A percentile compares a stretch with the other conserved stretches of the same genome.
phyloP scores from a whole-genome alignment of 2,797 vertebrate species.

The Danio kyathit region DNA sequence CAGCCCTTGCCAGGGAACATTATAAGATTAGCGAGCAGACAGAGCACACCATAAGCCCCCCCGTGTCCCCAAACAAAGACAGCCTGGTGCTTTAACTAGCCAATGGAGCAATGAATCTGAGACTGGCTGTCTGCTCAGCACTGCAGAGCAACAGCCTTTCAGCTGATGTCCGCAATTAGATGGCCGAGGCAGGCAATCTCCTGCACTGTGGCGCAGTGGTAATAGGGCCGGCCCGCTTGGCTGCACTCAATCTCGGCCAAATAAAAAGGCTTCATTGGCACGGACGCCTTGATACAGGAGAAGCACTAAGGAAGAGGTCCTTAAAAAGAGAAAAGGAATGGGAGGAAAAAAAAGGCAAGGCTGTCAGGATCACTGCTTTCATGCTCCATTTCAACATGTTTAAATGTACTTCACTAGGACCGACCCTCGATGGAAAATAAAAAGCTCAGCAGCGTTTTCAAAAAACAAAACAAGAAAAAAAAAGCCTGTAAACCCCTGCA shows the following conservation, averaged over 20 bases:
- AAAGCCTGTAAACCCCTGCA: constrained; percentile 33
- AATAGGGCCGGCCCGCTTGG: constrained; percentile 78
- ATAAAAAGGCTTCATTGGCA: constrained; percentile 86
- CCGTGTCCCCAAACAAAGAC: constrained; percentile 62
- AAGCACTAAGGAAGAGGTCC: constrained; percentile 75
- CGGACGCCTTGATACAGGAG: constrained; percentile 80
- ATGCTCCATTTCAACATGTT: constrained; percentile 23
- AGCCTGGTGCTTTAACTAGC: constrained; percentile 64
- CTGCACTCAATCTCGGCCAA: constrained; percentile 71
- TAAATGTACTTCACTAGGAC: constrained; percentile 14
- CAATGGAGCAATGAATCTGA: constrained; percentile 58
- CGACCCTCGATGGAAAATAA: constrained; percentile 30
- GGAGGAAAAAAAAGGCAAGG: constrained; percentile 51
- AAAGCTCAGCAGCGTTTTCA: constrained; percentile 30
- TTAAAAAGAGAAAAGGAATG: constrained; percentile 76
- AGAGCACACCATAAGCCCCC: constrained; percentile 72
- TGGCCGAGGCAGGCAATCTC: constrained; percentile 85
- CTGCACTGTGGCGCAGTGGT: constrained; percentile 74
- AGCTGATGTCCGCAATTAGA: constrained; percentile 85
- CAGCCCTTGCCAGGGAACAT: constrained; percentile 70
- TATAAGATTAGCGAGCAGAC: constrained; percentile 61
- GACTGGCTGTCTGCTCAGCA: constrained; percentile 53
- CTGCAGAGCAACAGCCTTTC: constrained; percentile 64
- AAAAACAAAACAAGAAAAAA: constrained; percentile 31
- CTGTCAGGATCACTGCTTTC: constrained; percentile 33